Evolutionary conservation across 53 echinoderm and acorn worm species (phyloP).

Genomic region (Luidia sarsii): DNA sequence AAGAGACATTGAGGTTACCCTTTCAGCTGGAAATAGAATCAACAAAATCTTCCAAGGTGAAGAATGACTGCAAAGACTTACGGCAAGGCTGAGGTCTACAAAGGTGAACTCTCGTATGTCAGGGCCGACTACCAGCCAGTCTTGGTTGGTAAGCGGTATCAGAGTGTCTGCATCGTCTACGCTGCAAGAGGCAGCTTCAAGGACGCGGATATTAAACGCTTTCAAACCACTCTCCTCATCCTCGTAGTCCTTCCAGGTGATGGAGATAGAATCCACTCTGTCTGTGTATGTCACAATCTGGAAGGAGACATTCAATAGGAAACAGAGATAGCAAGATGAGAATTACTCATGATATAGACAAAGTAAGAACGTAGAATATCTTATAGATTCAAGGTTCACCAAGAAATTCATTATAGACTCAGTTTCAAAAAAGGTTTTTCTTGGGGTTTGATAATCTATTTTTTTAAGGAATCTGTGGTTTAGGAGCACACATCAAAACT

Average conservation of each 20-base stretch:
- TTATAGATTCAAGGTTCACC: not conserved
- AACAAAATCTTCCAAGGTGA: too few species aligned
- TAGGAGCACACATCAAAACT: too few species aligned
- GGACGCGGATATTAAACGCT: conserved; percentile 14
- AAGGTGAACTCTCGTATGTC: conserved; percentile 5
- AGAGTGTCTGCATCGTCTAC: conserved; percentile 7
- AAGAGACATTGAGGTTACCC: too few species aligned
- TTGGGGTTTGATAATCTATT: too few species aligned
- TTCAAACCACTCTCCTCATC: conserved; percentile 46
- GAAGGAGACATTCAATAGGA: not conserved
- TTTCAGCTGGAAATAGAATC: too few species aligned
- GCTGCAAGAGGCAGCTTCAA: conserved; percentile 32
- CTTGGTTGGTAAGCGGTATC: conserved; percentile 12
- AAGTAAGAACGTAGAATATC: too few species aligned
- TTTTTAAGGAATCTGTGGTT: too few species aligned
- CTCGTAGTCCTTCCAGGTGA: conserved; percentile 30
- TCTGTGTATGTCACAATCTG: conserved; percentile 37
- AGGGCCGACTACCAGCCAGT: conserved; percentile 26
- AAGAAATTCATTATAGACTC: not conserved
- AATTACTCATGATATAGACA: too few species aligned
- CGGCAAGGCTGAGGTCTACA: conserved; percentile 20
- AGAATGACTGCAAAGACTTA: too few species aligned
- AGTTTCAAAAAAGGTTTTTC: too few species aligned
- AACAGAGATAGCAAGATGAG: too few species aligned
- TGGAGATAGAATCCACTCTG: not conserved